These are phyloP conservation scores for Gila robusta DNA, from an alignment of 2,797 vertebrate species.

Conservation along the genomic window DNA sequence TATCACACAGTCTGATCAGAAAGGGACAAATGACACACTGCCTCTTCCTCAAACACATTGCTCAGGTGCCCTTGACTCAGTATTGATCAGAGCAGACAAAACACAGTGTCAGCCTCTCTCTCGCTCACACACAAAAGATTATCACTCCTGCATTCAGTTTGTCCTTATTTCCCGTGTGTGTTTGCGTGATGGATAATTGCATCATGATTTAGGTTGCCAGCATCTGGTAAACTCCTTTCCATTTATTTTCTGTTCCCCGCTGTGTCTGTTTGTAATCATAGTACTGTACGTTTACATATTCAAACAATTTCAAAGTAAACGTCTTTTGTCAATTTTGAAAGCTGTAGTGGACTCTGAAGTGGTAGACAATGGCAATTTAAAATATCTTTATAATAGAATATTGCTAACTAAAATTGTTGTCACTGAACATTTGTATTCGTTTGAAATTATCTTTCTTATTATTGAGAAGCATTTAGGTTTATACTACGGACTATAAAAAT, in stretches of 20 bases:
- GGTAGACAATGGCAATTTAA: neutral
- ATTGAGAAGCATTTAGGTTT: neutral
- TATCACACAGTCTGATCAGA: conserved; percentile 51
- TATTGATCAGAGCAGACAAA: conserved; percentile 67
- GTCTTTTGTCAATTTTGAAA: conserved; percentile 24
- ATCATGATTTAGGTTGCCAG: conserved; percentile 33
- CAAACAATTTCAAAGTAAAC: conserved; percentile 33
- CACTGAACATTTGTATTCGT: neutral
- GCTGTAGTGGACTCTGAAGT: conserved; percentile 1
- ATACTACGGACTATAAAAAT: neutral
- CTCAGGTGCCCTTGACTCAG: conserved; percentile 71
- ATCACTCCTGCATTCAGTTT: neutral
- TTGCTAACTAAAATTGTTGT: neutral
- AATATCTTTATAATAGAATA: neutral
- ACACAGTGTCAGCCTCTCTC: conserved; percentile 20
- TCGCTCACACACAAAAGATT: conserved; percentile 20
- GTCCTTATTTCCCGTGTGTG: conserved; percentile 1
- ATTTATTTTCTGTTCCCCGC: neutral
- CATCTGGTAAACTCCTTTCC: neutral
- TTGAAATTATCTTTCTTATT: neutral
- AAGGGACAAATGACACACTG: conserved; percentile 53
- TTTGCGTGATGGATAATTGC: conserved; percentile 25
- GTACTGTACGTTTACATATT: conserved; percentile 14
- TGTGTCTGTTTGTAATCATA: conserved; percentile 29
- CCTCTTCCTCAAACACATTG: conserved; percentile 55